Percentiles rank a stretch among this genome's conserved stretches.
phyloP scores from a whole-genome alignment of 2,888 invertebrate genomes.

The Standfussiana lucernea region DNA sequence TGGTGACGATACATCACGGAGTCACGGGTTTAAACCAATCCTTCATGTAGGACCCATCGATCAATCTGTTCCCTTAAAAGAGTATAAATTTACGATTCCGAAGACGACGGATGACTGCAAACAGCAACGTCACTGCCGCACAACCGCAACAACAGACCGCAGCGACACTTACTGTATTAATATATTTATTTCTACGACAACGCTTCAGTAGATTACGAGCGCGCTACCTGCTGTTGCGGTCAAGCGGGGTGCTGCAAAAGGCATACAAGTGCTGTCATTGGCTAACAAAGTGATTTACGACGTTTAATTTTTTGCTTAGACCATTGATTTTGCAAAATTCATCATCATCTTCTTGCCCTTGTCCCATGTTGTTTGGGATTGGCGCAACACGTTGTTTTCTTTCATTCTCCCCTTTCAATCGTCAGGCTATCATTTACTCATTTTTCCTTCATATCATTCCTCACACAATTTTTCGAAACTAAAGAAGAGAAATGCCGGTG shows the following conservation, averaged over 20 bases:
- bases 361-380: no score
- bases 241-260: not conserved
- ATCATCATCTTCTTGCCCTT: no score
- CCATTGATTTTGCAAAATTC: no score
- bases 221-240: not conserved
- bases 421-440: no score
- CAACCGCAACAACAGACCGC: not conserved
- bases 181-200: not conserved
- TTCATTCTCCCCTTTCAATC: no score
- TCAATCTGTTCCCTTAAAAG: conserved; percentile 34
- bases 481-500: not conserved
- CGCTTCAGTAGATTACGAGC: not conserved
- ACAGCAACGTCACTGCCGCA: not conserved
- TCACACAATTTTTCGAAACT: no score
- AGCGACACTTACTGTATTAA: not conserved
- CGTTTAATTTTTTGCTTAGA: no score
- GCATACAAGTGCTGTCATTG: not conserved
- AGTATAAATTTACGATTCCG: not conserved
- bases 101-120: not conserved
- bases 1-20: conserved; percentile 22
- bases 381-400: no score
- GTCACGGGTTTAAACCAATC: conserved; percentile 18
- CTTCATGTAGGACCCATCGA: conserved; percentile 33
- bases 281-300: no score
- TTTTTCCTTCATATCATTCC: no score